Conservation (phyloP, 1,140 invertebrate species). For the Semibalanus balanoides region DNA sequence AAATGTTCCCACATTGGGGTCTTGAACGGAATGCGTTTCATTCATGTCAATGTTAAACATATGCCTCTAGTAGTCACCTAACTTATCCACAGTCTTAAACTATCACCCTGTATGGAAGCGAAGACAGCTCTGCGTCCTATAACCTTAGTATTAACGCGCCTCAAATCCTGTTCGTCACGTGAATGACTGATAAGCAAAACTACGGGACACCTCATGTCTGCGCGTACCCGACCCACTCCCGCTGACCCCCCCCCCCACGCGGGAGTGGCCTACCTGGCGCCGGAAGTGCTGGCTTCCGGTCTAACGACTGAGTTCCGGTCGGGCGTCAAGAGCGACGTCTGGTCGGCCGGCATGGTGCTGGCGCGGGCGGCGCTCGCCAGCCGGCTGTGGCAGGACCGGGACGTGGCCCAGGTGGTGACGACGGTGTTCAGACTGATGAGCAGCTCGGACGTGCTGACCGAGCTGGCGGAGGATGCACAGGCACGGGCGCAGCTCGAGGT, state of each 20-base stretch:
- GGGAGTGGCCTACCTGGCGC: conserved; percentile 62
- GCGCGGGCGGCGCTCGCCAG: conserved; percentile 51
- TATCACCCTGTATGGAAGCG: no score
- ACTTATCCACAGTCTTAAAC: no score
- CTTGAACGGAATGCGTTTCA: no score
- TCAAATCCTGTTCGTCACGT: no score
- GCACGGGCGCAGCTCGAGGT: conserved; percentile 15
- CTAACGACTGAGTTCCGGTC: conserved; percentile 26
- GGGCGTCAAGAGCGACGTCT: conserved; percentile 46
- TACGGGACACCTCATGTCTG: no score
- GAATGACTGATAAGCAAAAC: no score
- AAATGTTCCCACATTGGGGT: no score
- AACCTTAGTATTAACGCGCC: no score
- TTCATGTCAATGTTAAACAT: no score
- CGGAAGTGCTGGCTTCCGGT: conserved; percentile 54
- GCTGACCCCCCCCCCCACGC: conserved; percentile 27
- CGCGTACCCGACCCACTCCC: no score
- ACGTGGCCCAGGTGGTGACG: conserved; percentile 14
- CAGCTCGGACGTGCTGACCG: conserved; percentile 15
- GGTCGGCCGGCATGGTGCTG: conserved; percentile 79
- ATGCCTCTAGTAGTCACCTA: no score
- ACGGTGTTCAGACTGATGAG: conserved; percentile 14
- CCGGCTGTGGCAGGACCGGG: conserved; percentile 40
- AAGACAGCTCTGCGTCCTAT: no score
- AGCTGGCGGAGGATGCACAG: conserved; percentile 18